Conservation (phyloP, 2,888 invertebrate species). For the Plutella xylostella region DNA sequence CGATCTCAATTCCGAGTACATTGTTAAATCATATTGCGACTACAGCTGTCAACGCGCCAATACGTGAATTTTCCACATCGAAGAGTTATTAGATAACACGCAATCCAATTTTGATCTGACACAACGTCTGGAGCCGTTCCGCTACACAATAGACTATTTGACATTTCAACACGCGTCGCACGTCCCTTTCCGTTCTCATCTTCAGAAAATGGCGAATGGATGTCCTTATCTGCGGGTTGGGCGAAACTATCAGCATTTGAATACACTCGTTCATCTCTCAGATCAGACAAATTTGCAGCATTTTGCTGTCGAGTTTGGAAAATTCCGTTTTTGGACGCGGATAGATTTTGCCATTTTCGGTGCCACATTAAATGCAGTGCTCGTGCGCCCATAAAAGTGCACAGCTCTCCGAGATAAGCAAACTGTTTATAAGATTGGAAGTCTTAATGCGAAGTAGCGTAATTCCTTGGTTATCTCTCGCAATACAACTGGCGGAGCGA, state of each 20-base stretch:
- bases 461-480: constrained; percentile 41
- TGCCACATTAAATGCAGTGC: constrained; percentile 64
- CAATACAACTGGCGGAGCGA: constrained; percentile 11
- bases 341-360: constrained; percentile 61
- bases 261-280: neutral
- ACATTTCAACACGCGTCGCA: constrained; percentile 38
- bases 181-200: constrained; percentile 37
- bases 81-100: constrained; percentile 47
- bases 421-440: constrained; percentile 56
- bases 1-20: neutral
- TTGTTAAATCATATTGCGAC: constrained; percentile 2
- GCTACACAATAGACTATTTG: constrained; percentile 45
- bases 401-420: constrained; percentile 63
- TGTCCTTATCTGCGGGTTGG: constrained; percentile 34
- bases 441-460: constrained; percentile 38
- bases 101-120: constrained; percentile 51
- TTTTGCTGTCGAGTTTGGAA: neutral
- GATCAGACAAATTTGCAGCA: neutral
- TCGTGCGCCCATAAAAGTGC: no score
- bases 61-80: neutral
- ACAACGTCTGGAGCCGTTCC: constrained; percentile 31
- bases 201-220: constrained; percentile 27
- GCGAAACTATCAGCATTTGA: constrained; percentile 23
- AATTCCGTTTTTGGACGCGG: constrained; percentile 64
- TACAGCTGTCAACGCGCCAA: neutral